Conservation (phyloP, 2,797 vertebrate genomes). For the Phrynocephalus vlangalii region DNA sequence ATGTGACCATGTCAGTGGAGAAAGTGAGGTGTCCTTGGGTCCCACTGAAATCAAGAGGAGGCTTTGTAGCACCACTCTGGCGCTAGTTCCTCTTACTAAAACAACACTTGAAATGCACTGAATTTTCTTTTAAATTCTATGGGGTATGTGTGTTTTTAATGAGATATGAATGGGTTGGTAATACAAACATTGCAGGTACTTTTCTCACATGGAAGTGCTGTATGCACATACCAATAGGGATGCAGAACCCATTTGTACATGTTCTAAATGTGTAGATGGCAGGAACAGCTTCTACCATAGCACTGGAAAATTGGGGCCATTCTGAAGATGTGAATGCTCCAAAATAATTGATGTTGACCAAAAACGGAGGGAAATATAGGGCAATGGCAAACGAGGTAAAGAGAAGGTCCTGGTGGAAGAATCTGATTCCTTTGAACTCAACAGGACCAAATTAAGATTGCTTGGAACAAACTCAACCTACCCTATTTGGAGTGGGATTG, state of each 20-base stretch:
- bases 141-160: too few species aligned
- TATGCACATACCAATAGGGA: too few species aligned
- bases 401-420: too few species aligned
- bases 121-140: background rate
- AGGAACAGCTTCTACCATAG: too few species aligned
- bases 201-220: too few species aligned
- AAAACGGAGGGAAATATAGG: too few species aligned
- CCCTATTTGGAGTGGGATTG: background rate
- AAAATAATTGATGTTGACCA: too few species aligned
- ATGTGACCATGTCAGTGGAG: background rate
- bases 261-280: too few species aligned
- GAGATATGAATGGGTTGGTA: too few species aligned
- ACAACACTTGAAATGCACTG: background rate
- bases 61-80: background rate
- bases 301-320: background rate
- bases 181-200: too few species aligned
- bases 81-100: slow-evolving; percentile 9
- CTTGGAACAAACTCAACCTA: background rate
- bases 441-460: background rate
- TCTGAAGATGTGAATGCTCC: background rate
- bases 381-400: too few species aligned
- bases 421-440: background rate
- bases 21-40: background rate
- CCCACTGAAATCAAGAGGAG: background rate
- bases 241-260: too few species aligned